Evolutionary conservation across 2,888 invertebrate species (phyloP), one percentile per base, ranked within the genome.

Genomic region (Apamea anceps): DNA sequence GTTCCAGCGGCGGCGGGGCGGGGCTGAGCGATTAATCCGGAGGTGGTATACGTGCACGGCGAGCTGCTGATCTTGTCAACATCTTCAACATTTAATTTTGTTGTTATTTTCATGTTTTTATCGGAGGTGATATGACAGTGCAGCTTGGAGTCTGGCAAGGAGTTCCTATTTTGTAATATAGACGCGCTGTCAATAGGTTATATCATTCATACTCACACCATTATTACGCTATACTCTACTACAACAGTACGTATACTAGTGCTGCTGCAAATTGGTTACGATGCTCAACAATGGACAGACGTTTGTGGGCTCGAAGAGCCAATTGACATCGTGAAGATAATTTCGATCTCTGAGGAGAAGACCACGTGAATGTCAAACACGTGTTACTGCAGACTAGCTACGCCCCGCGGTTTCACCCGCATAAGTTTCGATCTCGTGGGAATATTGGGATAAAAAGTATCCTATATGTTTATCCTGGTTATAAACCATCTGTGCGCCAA

Each of bases 211-310:
- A 72, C 51, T 68, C 67, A 37, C 75, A 28, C 5, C 0, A 48
- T 5, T 60, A 66, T 51, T 48, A 66, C 51, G 32, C 10, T 25
- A 21, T 32, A 73, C 48, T 28, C 32, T 60, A 70, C 57, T 74
- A 82, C 51, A 77, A 68, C 71, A 72, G 65, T 65, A n/a, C n/a
- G 4, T 60, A 32, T 57, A 62, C 72, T 57, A 84, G 71, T 66
- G 45, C 28, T 18, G 70, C 28, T 75, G 66, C 86, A 79, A 85
- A 88, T 86, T 88, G 88, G 67, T 73, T 68, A 66, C 45, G 65
- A 77, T 68, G 45, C 63, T 62, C 57, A 54, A 84, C 87, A 88
- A 88, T 83, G 60, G 73, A 28, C 25, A 48, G 12, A 75, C 63
- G 71, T 77, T 74, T 86, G 79, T 75, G 54, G 54, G 71, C 62